Evolutionary conservation across 2,113 vertebrate genomes (phyloP).

Genomic region (Lasiurus borealis): DNA sequence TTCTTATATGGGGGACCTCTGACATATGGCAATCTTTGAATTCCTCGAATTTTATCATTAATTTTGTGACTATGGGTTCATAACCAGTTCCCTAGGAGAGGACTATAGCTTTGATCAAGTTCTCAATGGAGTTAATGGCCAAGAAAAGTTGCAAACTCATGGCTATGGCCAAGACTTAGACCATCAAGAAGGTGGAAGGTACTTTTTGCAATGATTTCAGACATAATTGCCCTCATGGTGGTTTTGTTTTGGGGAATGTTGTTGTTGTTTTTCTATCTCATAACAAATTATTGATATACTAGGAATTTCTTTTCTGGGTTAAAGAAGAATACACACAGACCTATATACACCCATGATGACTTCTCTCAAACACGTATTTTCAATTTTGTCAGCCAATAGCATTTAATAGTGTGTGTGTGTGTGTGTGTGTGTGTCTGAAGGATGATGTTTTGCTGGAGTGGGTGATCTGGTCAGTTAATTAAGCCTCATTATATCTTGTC

Average conservation of each 20-base stretch:
- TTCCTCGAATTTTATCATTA: slow-evolving; percentile 9
- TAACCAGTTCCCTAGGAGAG: not conserved
- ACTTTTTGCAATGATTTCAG: not conserved
- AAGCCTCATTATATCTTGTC: not conserved
- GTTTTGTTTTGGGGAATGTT: not conserved
- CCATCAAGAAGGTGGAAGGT: not conserved
- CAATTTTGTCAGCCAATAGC: not conserved
- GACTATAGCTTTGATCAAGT: slow-evolving; percentile 18
- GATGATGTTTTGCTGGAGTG: not conserved
- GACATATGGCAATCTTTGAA: slow-evolving; percentile 42
- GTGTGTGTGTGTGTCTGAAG: not conserved
- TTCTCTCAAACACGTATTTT: slow-evolving; percentile 39
- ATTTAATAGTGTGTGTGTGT: not conserved
- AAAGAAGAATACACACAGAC: not conserved
- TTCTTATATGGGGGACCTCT: not conserved
- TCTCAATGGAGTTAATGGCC: slow-evolving; percentile 13
- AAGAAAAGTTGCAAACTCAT: not conserved
- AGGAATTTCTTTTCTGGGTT: not conserved
- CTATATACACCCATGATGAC: not conserved
- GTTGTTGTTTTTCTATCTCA: not conserved
- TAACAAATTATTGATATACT: slow-evolving; percentile 6
- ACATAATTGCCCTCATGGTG: not conserved
- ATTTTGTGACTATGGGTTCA: not conserved
- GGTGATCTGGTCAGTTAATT: not conserved
- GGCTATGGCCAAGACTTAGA: not conserved